Evolutionary conservation across 2,888 invertebrate species (phyloP), one percentile per base, ranked within the genome.

Genomic region (Caenorhabditis sp.): DNA sequence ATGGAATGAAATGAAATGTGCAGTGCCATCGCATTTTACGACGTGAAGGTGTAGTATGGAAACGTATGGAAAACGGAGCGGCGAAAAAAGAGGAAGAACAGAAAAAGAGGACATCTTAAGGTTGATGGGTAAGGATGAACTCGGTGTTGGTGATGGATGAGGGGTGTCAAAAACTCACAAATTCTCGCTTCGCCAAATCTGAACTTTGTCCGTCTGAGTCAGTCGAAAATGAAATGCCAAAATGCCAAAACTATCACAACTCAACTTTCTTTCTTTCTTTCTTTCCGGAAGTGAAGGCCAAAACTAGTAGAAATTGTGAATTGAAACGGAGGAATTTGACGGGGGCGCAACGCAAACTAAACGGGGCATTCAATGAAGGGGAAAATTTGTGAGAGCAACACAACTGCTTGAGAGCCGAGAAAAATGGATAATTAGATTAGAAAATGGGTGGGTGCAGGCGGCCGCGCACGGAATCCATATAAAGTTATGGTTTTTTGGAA

Each of bases 351-450:
- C n/a, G 64, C 62, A 50, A 37, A 32, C 13, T 28, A 24, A 62
- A 71, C 24, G 44, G 44, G 55, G 62, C 47, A 74, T 67, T 65
- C 65, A 60, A 65, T 74, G 74, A 65, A 74, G 74, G 58, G 74
- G 74, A 74, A 74, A 74, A 74, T 74, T n/a, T 44, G 64, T 13
- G n/a, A 24, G 72, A 55, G 47, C 64, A 26, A 44, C 55, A 35
- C 64, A 26, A 44, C 55, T 44, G 56, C 56, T 58, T 15, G 64
- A 56, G 50, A 72, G 53, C 32, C 64, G 64, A 67, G 60, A 67
- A 76, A 76, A 67, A 60, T 67, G 67, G 61, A 60, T 76, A 76
- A 76, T 76, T 60, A 76, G 60, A 76, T 76, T 76, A 76, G 76
- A 60, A 65, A 35, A 24, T 32, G 35, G 11, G 28, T 6, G 62